phyloP scores from a whole-genome alignment of 2,797 vertebrate species.

The Cossypha polioptera region DNA sequence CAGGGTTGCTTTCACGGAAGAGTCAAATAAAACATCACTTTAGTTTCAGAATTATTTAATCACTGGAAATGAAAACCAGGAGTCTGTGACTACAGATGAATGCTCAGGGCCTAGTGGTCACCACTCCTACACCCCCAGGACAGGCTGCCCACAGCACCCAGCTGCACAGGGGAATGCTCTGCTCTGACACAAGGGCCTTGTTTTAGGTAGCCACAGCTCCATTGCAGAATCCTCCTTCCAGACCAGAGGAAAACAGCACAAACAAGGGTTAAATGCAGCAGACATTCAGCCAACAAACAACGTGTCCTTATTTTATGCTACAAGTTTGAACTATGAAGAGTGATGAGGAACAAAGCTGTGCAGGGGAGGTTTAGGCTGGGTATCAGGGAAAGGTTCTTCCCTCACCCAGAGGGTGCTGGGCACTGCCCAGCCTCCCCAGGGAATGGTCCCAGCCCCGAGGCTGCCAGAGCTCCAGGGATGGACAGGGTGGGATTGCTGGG shows the following conservation, averaged over 20 bases:
- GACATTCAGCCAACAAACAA: not conserved
- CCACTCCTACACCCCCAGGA: not conserved
- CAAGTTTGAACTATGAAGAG: not conserved
- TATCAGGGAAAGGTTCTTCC: not conserved
- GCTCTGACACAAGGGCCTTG: not conserved
- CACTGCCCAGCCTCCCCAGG: not conserved
- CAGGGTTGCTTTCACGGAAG: not conserved
- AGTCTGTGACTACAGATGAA: not conserved
- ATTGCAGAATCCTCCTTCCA: not conserved
- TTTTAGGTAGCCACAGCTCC: not conserved
- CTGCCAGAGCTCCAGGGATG: not conserved
- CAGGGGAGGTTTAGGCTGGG: fast-evolving
- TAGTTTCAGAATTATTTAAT: not conserved
- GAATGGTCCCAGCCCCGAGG: fast-evolving
- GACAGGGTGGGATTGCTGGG: not conserved
- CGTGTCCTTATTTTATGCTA: fast-evolving
- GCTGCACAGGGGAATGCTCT: fast-evolving
- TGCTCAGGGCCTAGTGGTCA: not conserved
- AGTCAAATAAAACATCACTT: not conserved
- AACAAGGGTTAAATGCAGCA: not conserved
- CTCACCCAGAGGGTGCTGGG: not conserved
- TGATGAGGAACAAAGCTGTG: not conserved
- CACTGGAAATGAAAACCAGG: not conserved
- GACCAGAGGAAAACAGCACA: not conserved
- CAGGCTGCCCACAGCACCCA: not conserved